These are phyloP conservation scores for Coenonympha glycerion DNA, from an alignment of 2,888 invertebrate genomes.

Conservation along the genomic window DNA sequence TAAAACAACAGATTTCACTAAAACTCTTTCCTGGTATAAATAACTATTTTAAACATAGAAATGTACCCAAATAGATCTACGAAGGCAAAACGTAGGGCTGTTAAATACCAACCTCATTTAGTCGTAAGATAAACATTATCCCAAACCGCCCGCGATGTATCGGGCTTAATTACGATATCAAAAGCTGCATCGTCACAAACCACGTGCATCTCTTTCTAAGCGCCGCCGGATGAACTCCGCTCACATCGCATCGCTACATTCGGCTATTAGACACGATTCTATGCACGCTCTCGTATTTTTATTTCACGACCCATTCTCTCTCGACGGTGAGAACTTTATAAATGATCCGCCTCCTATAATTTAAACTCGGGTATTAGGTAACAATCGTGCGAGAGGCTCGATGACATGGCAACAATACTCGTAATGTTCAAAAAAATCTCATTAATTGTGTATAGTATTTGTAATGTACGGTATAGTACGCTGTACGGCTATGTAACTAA, in stretches of 20 bases:
- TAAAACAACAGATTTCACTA: no score
- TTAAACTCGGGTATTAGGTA: constrained; percentile 37
- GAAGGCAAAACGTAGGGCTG: constrained; percentile 6
- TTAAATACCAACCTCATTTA: constrained; percentile 45
- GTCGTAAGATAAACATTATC: constrained; percentile 64
- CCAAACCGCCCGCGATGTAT: constrained; percentile 36
- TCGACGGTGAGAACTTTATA: constrained; percentile 36
- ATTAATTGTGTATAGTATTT: no score
- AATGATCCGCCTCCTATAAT: constrained; percentile 46
- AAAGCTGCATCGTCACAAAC: constrained; percentile 55
- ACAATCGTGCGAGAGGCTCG: constrained; percentile 44
- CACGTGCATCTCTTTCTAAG: constrained; percentile 46
- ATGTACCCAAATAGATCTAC: no score
- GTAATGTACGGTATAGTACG: neutral
- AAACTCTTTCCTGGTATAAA: no score
- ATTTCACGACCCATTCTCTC: constrained; percentile 37
- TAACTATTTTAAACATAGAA: no score
- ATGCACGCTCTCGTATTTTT: constrained; percentile 70
- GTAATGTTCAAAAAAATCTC: no score
- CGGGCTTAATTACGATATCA: constrained; percentile 71
- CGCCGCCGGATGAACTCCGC: constrained; percentile 47
- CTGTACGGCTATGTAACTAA: no score
- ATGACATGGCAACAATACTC: constrained; percentile 50
- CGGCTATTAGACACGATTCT: constrained; percentile 73
- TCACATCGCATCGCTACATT: constrained; percentile 43